Evolutionary conservation across 1,140 invertebrate genomes (phyloP), one percentile per base, ranked within the genome.

Genomic region (Trichomalopsis sarcophagae): DNA sequence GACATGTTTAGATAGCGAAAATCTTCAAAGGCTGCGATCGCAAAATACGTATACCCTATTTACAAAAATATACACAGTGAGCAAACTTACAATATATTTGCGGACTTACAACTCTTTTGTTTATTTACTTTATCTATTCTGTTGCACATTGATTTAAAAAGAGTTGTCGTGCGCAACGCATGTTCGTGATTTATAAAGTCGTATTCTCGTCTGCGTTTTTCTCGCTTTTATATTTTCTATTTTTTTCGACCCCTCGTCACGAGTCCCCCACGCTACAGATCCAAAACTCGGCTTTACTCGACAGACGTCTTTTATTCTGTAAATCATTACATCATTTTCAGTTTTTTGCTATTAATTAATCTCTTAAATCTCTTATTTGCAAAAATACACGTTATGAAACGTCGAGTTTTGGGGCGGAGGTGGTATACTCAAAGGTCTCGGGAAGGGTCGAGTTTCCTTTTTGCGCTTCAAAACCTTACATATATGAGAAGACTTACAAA

Each of bases 21-120:
- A 17, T 80, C 55, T 80, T 80, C n/a, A 77, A 85, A 85, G 84
- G 79, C 84, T 75, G 78, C 73, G 68, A 85, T 85, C 78, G 73
- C 47, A 81, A 81, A 85, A 85, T 85, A 82, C 91, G 90, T 91
- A 91, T 92, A 91, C 88, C 74, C 90, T 93, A 93, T 93, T 93
- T 93, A 93, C 92, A 93, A 93, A 93, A 93, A 93, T 93, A 93
- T 93, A 93, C 91, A 93, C 90, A 90, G 21, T 92, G 91, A 93
- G 91, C 91, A 92, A 92, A 91, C 89, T 91, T 90, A 90, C 90
- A 88, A 84, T 86, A 77, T 85, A 62, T 62, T 21, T 85, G 81
- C 73, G n/a, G 62, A 85, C 40, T 50, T 81, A 77, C 79, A 75
- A 75, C 55, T 81, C 73, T 79, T 69, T 13, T 17, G 17, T 17